Evolutionary conservation across 2,113 vertebrate species (phyloP), one percentile per base, ranked within the genome.

Genomic region (Hemibagrus wyckioides): DNA sequence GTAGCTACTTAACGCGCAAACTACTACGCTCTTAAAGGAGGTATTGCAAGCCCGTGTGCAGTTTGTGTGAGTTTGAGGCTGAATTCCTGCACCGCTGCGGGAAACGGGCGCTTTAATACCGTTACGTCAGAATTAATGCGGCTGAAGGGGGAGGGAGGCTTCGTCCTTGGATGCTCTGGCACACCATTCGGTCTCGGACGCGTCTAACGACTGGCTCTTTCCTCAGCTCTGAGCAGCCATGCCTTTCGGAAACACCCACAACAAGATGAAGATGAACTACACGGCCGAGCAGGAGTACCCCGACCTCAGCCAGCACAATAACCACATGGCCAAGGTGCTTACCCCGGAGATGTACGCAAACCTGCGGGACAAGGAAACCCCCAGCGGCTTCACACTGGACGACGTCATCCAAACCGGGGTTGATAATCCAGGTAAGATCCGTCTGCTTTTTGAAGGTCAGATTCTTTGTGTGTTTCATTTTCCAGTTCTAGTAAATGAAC

Each of bases 181-280:
- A 50, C 57, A 83, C 19, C n/a, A 63, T 39, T 84, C 28, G 71
- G 25, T 76, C 36, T 52, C 11, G 10, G 28, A 67, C 79, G 23
- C 8, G 13, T 73, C 54, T 89, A 77, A 89, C 83, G 25, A 17
- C n/a, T 14, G 30, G 11, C 30, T 87, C 57, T 36, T 54, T 86
- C 52, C 21, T 41, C 36, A 94, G 94, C 93, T 89, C 85, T n/a
- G 88, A 33, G 92, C 95, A 93, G 92, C 87, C 95, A 99, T 99
- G 97, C 97, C 98, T 80, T 99, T 98, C 91, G 95, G 97, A 89
- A 99, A 98, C 93, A 96, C 96, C 91, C 97, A 98, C 95, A 98
- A 98, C 91, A 86, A 95, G 76, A 17, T 96, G 93, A 99, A 99
- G 96, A 94, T 96, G 96, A 97, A 97, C 90, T 92, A 92, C 93